Conservation (phyloP, 2,888 invertebrate species). For the Stenoptilia bipunctidactyla region DNA sequence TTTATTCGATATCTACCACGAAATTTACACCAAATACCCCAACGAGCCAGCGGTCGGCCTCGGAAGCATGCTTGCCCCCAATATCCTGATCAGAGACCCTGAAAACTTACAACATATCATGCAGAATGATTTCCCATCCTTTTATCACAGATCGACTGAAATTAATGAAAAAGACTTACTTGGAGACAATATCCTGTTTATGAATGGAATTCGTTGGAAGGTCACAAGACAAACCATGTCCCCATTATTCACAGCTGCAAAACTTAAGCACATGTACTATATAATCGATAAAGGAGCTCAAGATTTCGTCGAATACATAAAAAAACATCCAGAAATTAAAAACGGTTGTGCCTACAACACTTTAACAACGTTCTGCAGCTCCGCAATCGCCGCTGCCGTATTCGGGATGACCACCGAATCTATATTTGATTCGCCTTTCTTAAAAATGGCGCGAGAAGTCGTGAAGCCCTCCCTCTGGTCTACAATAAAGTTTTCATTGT, state of each 20-base stretch:
- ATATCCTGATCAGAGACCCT: constrained; percentile 27
- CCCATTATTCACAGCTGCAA: constrained; percentile 38
- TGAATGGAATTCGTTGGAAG: constrained; percentile 39
- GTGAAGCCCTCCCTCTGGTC: constrained; percentile 16
- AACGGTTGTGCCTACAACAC: constrained; percentile 22
- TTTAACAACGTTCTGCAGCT: constrained; percentile 28
- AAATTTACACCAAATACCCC: constrained; percentile 20
- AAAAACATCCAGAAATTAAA: constrained; percentile 22
- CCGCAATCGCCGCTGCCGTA: constrained; percentile 37
- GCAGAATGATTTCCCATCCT: constrained; percentile 29
- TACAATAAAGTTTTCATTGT: constrained; percentile 25
- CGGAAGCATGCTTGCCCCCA: constrained; percentile 16
- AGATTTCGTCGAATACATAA: constrained; percentile 32
- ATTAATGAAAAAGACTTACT: constrained; percentile 26
- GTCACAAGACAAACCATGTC: constrained; percentile 38
- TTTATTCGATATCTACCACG: constrained; percentile 17
- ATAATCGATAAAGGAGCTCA: constrained; percentile 37
- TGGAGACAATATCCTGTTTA: constrained; percentile 30
- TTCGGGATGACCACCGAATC: constrained; percentile 35
- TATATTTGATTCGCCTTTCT: constrained; percentile 4
- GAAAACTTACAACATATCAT: constrained; percentile 28
- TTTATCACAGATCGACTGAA: constrained; percentile 28
- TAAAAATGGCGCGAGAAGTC: constrained; percentile 22
- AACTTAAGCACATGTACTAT: constrained; percentile 46
- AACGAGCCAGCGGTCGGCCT: constrained; percentile 22